phyloP scores from a whole-genome alignment of 2,888 invertebrate species.

The Caenorhabditis zanzibari region DNA sequence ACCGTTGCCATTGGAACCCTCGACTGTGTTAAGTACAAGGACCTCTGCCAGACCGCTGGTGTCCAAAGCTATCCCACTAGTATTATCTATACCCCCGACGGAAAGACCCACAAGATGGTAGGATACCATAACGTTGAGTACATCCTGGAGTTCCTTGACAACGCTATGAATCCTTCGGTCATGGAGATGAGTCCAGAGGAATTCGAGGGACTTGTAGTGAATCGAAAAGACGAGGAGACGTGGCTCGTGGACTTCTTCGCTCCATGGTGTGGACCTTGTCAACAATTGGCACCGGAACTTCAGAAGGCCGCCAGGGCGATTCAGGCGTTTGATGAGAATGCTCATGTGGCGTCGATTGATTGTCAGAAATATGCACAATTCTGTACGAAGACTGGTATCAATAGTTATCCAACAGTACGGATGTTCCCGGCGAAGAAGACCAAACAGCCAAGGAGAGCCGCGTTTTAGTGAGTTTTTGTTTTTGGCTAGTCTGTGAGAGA shows the following conservation, averaged over 20 bases:
- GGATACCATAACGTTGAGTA: conserved; percentile 87
- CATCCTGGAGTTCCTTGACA: conserved; percentile 87
- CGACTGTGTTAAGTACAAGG: conserved; percentile 78
- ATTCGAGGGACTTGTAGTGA: conserved; percentile 86
- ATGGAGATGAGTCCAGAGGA: conserved; percentile 86
- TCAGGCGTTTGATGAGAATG: conserved; percentile 61
- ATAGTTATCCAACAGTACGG: conserved; percentile 88
- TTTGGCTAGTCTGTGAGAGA: not conserved
- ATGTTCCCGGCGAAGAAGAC: conserved; percentile 87
- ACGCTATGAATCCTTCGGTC: conserved; percentile 85
- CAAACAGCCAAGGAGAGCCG: conserved; percentile 65
- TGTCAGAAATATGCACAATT: conserved; percentile 87
- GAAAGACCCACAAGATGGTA: conserved; percentile 81
- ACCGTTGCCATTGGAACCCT: conserved; percentile 76
- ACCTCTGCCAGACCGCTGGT: conserved; percentile 76
- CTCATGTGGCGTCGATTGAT: conserved; percentile 86
- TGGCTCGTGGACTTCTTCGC: conserved; percentile 89
- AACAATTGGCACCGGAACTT: conserved; percentile 88
- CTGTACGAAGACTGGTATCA: conserved; percentile 87
- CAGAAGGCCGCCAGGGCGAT: conserved; percentile 86
- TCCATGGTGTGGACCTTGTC: conserved; percentile 90
- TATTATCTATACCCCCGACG: conserved; percentile 85
- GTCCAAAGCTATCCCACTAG: conserved; percentile 88
- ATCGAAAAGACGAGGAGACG: conserved; percentile 86
- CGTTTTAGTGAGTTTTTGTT: conserved; percentile 66